Conservation (phyloP, 2,888 invertebrate species). For the Netelia virgata region DNA sequence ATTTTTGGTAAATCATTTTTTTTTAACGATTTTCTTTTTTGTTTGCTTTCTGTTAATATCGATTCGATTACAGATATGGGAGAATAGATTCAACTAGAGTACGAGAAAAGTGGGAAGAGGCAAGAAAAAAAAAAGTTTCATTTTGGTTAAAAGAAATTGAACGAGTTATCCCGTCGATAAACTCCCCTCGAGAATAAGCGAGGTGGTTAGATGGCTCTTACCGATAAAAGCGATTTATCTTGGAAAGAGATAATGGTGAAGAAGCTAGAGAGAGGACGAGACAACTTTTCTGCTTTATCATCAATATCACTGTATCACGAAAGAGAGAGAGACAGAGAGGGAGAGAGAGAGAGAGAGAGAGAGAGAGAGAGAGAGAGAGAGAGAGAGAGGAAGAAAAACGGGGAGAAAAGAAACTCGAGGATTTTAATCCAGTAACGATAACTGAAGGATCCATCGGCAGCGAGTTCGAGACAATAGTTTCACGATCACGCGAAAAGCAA, state of each 20-base stretch:
- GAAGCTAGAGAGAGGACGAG: constrained; percentile 32
- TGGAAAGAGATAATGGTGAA: constrained; percentile 25
- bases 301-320: constrained; percentile 51
- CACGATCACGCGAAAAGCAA: not conserved
- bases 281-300: constrained; percentile 53
- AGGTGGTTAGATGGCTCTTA: constrained; percentile 35
- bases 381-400: not conserved
- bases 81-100: not conserved
- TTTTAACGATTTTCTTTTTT: not conserved
- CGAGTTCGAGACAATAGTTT: constrained; percentile 20
- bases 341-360: not conserved
- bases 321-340: not conserved
- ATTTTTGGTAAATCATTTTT: not conserved
- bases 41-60: not conserved
- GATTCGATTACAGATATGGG: not conserved
- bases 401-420: not conserved
- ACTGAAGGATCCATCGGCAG: constrained; percentile 34
- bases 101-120: not conserved
- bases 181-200: constrained; percentile 33
- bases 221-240: constrained; percentile 51
- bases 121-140: constrained; percentile 28
- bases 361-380: not conserved
- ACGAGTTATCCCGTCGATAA: constrained; percentile 37
- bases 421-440: constrained; percentile 44
- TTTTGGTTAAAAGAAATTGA: constrained; percentile 37